These are phyloP conservation scores for Cuniculus paca DNA, from an alignment of 2,797 vertebrate genomes.

Conservation along the genomic window DNA sequence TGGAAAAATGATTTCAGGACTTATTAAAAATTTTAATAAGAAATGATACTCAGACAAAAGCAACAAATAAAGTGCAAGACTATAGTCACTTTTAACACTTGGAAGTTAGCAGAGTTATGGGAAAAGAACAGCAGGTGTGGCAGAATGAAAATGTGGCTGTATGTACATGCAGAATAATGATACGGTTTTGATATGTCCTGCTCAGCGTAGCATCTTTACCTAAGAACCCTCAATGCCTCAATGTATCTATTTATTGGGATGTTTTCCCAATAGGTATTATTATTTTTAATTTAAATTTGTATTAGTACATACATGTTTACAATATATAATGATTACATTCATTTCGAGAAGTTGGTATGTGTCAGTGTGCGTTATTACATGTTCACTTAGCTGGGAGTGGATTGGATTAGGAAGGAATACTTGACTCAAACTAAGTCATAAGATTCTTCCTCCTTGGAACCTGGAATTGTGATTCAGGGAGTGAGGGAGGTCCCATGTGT, in stretches of 20 bases:
- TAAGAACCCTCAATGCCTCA: not conserved
- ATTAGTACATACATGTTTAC: not conserved
- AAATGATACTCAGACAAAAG: constrained; percentile 9
- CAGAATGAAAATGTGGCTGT: not conserved
- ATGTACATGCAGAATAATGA: not conserved
- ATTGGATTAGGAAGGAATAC: not conserved
- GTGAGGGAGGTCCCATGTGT: not conserved
- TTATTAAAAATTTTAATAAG: constrained; percentile 3
- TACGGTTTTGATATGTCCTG: not conserved
- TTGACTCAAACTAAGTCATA: not conserved
- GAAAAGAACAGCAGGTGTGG: not conserved
- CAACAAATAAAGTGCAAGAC: not conserved
- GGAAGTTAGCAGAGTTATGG: not conserved
- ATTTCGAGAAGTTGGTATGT: not conserved
- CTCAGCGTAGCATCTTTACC: not conserved
- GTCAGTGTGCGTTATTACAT: not conserved
- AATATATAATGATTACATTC: not conserved
- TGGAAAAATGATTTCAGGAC: constrained; percentile 22
- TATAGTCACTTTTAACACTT: not conserved
- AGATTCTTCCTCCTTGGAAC: not conserved
- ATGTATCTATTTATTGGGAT: not conserved
- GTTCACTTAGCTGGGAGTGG: not conserved
- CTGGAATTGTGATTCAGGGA: not conserved
- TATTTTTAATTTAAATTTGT: not conserved
- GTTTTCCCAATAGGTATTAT: not conserved